phyloP scores from a whole-genome alignment of 2,797 vertebrate genomes.

The Iguana delicatissima region DNA sequence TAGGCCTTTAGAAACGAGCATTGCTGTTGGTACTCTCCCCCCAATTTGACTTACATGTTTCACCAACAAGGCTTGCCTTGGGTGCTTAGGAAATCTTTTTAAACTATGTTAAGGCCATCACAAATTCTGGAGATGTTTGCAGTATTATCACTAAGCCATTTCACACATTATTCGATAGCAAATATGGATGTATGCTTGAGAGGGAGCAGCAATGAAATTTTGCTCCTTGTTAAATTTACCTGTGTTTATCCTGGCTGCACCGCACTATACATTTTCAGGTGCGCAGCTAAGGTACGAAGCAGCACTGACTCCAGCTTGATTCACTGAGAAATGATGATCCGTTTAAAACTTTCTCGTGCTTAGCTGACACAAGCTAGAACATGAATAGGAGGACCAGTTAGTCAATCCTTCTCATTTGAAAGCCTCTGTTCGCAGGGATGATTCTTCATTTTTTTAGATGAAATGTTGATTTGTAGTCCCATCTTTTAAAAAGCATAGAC shows the following conservation, averaged over 20 bases:
- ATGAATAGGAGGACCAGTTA: neutral
- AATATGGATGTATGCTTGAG: neutral
- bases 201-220: neutral
- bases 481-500: neutral
- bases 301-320: neutral
- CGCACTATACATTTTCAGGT: neutral
- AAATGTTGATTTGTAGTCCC: neutral
- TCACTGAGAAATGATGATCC: neutral
- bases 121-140: neutral
- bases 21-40: neutral
- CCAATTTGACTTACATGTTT: neutral
- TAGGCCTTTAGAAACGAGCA: no score
- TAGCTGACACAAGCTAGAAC: neutral
- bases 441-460: neutral
- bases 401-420: neutral
- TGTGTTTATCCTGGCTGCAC: neutral
- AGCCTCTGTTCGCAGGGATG: neutral
- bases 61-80: neutral
- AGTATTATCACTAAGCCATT: neutral
- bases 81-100: neutral
- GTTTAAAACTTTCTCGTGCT: neutral
- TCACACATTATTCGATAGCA: neutral
- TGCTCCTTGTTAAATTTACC: neutral
- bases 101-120: neutral
- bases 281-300: neutral